Percentiles rank a stretch among this genome's conserved stretches.
Evolutionary conservation across 2,797 vertebrate species (phyloP).

Genomic region (Epinephelus coioides): DNA sequence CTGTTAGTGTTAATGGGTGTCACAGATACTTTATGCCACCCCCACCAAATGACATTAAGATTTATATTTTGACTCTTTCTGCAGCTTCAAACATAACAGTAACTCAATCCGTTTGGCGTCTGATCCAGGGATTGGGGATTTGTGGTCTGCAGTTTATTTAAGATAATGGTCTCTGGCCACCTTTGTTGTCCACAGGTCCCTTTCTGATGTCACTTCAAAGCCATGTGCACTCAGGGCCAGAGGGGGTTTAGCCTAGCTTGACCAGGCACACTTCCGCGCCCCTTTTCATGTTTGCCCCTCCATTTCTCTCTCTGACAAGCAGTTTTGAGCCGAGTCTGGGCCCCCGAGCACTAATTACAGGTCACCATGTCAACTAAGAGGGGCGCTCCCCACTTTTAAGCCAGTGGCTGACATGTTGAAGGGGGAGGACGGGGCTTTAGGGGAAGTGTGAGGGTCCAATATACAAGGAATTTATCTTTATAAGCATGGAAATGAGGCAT

Average conservation of each 20-base stretch:
- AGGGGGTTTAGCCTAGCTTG: constrained; percentile 67
- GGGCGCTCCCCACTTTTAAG: constrained; percentile 52
- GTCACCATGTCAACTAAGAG: constrained; percentile 72
- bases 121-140: constrained; percentile 43
- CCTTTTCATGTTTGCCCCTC: constrained; percentile 78
- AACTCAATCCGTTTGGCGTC: constrained; percentile 54
- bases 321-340: constrained; percentile 48
- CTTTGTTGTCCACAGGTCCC: constrained; percentile 72
- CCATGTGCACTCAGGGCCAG: constrained; percentile 26
- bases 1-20: not conserved
- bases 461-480: constrained; percentile 37
- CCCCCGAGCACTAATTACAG: constrained; percentile 78
- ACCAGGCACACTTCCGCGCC: constrained; percentile 67
- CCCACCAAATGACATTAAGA: not conserved
- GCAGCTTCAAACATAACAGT: constrained; percentile 41
- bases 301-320: constrained; percentile 68
- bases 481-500: constrained; percentile 45
- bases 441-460: not conserved
- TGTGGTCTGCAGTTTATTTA: constrained; percentile 37
- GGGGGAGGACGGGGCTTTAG: constrained; percentile 20
- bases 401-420: constrained; percentile 54
- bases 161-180: constrained; percentile 53
- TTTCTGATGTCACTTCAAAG: constrained; percentile 83
- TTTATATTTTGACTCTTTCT: constrained; percentile 28
- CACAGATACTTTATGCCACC: not conserved